Percentiles rank a stretch among this genome's conserved stretches.
phyloP scores from a whole-genome alignment of 2,113 vertebrate genomes.

The Boleophthalmus pectinirostris region DNA sequence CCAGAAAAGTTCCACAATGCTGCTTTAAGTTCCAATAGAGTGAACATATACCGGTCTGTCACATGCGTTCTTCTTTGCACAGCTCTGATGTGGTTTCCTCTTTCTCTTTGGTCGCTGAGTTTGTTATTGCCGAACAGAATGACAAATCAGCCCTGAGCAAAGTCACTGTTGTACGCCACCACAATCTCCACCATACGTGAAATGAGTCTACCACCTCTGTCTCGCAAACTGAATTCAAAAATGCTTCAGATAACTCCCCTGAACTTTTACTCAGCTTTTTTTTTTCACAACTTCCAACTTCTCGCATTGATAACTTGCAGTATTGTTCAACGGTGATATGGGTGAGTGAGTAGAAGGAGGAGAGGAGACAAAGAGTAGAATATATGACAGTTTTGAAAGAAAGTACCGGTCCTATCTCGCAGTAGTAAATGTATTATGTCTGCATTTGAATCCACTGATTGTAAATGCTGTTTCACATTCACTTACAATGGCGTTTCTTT shows the following conservation, averaged over 20 bases:
- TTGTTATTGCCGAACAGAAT: conserved; percentile 50
- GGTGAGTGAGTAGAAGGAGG: not conserved
- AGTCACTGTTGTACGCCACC: conserved; percentile 38
- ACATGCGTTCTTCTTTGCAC: conserved; percentile 14
- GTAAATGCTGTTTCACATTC: too few species aligned
- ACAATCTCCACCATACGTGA: conserved; percentile 41
- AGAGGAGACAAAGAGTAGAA: not conserved
- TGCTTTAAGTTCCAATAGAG: not conserved
- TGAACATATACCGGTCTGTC: not conserved
- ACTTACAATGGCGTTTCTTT: too few species aligned
- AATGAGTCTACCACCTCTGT: conserved; percentile 42
- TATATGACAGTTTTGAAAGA: not conserved
- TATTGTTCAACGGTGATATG: not conserved
- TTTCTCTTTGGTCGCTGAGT: conserved; percentile 19
- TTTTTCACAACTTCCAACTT: not conserved
- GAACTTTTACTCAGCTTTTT: not conserved
- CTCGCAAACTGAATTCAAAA: conserved; percentile 46
- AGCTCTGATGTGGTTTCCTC: not conserved
- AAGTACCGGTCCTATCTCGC: too few species aligned
- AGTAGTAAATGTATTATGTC: too few species aligned
- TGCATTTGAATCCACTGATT: too few species aligned
- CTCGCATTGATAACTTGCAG: conserved; percentile 32
- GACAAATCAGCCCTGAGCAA: conserved; percentile 51
- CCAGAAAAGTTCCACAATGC: not conserved
- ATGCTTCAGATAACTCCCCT: conserved; percentile 25